Evolutionary conservation across 2,113 vertebrate genomes (phyloP).

Genomic region (Chaetops frenatus): DNA sequence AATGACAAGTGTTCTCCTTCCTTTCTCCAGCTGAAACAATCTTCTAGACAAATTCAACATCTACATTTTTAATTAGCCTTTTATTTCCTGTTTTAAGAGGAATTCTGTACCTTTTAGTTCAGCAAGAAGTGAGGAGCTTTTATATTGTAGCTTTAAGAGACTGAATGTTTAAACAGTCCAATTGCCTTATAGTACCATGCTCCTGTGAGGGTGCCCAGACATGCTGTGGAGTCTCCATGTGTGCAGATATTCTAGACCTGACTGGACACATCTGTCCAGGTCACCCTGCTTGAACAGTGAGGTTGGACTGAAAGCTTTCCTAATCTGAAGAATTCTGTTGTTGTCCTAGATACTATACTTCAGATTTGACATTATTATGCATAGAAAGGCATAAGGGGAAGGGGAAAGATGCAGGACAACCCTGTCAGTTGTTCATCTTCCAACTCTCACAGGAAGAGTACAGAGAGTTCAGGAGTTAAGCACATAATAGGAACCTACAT

Average conservation of each 20-base stretch:
- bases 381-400: neutral
- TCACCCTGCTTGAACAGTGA: neutral
- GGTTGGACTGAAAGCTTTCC: neutral
- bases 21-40: neutral
- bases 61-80: neutral
- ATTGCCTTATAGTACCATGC: neutral
- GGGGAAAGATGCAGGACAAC: neutral
- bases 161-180: neutral
- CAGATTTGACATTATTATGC: neutral
- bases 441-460: neutral
- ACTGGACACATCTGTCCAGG: neutral
- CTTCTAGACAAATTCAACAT: neutral
- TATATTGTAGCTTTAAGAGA: neutral
- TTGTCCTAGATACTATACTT: neutral
- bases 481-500: neutral
- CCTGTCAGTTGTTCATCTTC: neutral
- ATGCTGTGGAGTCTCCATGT: neutral
- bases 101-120: neutral
- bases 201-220: neutral
- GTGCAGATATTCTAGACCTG: neutral
- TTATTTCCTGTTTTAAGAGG: neutral
- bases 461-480: neutral
- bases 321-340: neutral
- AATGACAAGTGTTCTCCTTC: neutral
- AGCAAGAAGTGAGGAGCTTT: neutral